Evolutionary conservation across 2,113 vertebrate genomes (phyloP).

Genomic region (Arenaria interpres): DNA sequence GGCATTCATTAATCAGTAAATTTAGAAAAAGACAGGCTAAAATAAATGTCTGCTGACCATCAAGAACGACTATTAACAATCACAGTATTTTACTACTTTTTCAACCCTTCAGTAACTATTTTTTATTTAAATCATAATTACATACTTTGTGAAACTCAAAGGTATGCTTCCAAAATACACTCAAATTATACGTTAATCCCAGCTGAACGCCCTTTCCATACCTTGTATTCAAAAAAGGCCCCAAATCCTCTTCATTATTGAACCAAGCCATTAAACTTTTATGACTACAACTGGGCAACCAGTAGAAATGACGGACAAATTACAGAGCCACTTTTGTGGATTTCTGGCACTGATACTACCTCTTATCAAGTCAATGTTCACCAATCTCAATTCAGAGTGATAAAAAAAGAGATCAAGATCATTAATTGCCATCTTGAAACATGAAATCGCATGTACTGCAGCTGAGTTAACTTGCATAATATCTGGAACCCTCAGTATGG

Average conservation of each 20-base stretch:
- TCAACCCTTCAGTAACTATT: not conserved
- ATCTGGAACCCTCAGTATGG: not conserved
- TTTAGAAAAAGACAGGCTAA: not conserved
- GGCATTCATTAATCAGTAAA: not conserved
- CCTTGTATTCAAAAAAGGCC: not conserved
- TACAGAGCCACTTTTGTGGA: not conserved
- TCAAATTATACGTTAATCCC: not conserved
- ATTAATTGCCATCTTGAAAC: not conserved
- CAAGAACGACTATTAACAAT: not conserved
- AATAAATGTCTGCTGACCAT: not conserved
- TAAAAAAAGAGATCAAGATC: not conserved
- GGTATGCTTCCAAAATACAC: not conserved
- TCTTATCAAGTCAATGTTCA: not conserved
- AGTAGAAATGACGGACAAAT: not conserved
- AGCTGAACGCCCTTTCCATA: not conserved
- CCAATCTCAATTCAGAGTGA: not conserved
- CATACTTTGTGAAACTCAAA: not conserved
- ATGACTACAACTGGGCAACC: not conserved
- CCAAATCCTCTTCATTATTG: not conserved
- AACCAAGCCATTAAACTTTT: not conserved
- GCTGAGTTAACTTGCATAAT: not conserved
- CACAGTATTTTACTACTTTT: not conserved
- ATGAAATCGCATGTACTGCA: not conserved
- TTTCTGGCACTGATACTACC: not conserved
- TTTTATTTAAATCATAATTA: not conserved